Base-by-base conservation (phyloP, 2,113 vertebrate species). In the Apteryx owenii region DNA sequence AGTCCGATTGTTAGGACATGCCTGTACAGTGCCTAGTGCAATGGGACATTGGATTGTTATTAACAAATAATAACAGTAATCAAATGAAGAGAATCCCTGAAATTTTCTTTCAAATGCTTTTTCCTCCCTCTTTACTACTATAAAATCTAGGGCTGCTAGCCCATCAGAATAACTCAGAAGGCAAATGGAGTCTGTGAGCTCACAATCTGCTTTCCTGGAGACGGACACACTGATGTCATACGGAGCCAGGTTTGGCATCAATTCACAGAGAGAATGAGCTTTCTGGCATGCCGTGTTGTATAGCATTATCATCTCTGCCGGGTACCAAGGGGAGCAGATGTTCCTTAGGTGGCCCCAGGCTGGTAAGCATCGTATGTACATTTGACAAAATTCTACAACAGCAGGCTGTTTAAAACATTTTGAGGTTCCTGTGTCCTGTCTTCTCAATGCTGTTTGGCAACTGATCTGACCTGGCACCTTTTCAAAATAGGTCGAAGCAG, bases 261-360 rank as follows among this genome's bases (percentile, higher is more conserved):
- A 2, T 25, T 97, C 88, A 54, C 77, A 90, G 94, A 95, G 97
- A 96, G 87, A 95, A 96, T 71, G 89, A 97, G 79, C 75, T 66
- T 95, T 97, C 96, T 96, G 97, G 97, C 96, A 72, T 79, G 84
- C 92, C 42, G 3, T 78, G 89, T 72, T 95, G 88, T 92, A 20
- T 48, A 79, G 76, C 62, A 38, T 93, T 94, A 75, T 91, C 93
- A 23, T 95, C 88, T 92, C 94, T 95, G 95, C 96, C 40, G 33
- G 95, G 51, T 96, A 96, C 92, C 71, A 86, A 83, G 89, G 81
- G 89, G 90, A 98, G 87, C 98, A 98, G 97, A 97, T 98, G 97
- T 97, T 98, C 92, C 75, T 89, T 87, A 88, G 69, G 88, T 98
- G 95, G 97, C 97, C 96, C 85, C 91, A 81, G 97, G 92, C 97